A percentile compares a stretch with the other conserved stretches of the same genome.
phyloP scores from a whole-genome alignment of 2,888 invertebrate species.

The Morinoia aosen region DNA sequence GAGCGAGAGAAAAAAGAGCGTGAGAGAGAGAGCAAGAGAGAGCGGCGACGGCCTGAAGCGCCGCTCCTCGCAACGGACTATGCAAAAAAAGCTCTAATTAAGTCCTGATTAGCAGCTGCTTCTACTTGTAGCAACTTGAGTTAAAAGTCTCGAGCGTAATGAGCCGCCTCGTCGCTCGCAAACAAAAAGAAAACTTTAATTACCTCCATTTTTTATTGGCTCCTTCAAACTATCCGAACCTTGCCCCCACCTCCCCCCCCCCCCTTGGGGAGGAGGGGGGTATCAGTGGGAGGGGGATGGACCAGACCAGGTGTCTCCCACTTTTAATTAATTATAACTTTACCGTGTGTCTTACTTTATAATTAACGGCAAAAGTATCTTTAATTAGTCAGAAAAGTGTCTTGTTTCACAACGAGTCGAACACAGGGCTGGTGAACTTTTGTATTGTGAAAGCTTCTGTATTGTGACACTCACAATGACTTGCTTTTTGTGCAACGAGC shows the following conservation, averaged over 20 bases:
- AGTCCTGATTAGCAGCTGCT: neutral
- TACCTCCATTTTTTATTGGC: neutral
- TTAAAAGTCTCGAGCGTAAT: neutral
- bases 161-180: neutral
- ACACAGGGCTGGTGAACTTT: neutral
- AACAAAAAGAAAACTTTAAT: conserved; percentile 12
- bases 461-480: too few species aligned
- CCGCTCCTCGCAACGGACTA: neutral
- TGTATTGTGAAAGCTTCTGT: too few species aligned
- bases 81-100: neutral
- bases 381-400: neutral
- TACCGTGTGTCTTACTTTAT: conserved; percentile 10
- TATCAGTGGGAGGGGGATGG: neutral
- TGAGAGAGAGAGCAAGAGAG: too few species aligned
- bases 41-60: neutral
- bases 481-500: too few species aligned
- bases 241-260: neutral
- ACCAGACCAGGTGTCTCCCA: neutral
- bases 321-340: conserved; percentile 14
- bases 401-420: neutral
- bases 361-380: conserved; percentile 17
- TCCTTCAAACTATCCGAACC: neutral
- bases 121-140: neutral
- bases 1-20: too few species aligned
- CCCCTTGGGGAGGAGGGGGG: neutral